Evolutionary conservation across 2,113 vertebrate species (phyloP), one percentile per base, ranked within the genome.

Genomic region (Nibea coibor): DNA sequence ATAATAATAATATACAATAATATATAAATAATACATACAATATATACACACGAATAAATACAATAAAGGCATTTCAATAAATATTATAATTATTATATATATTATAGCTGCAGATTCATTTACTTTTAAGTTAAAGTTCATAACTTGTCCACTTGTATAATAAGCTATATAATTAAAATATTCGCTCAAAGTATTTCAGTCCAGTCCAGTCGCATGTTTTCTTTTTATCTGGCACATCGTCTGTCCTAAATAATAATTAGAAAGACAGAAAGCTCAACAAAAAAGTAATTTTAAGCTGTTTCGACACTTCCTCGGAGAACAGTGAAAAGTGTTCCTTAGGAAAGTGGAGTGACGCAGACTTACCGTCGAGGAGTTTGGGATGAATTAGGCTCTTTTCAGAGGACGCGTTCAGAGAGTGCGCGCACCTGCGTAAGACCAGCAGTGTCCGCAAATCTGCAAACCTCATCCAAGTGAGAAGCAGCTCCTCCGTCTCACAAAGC

Each of bases 381-480:
- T 87, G 86, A 85, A 79, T 66, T 42, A 19, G 77, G 45, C 45
- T 56, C 64, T 64, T 8, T 39, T 78, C 43, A 57, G 64, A 57
- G 83, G 87, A 71, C 5, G 47, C 86, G 20, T 61, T 82, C 70
- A 62, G 82, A 62, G 82, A 84, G 74, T 82, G 81, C 68, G 87
- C 85, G 91, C 85, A 91, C 85, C 83, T 74, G 83, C 87, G 74
- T 80, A 45, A 71, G 78, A 83, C 67, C 90, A 72, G 83, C 87
- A 50, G 69, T 63, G 74, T 81, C 86, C 87, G 84, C 84, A 68
- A 39, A 72, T n/a, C 89, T 73, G 80, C 80, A 80, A 39, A 67
- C 77, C 90, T 69, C 35, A 39, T 65, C 66, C 76, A 61, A 86
- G 85, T 82, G 79, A 82, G 86, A 81, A 85, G 89, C 92, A 83